Percentiles rank a stretch among this genome's conserved stretches.
Evolutionary conservation across 2,888 invertebrate genomes (phyloP).

Genomic region (Nezara viridula): DNA sequence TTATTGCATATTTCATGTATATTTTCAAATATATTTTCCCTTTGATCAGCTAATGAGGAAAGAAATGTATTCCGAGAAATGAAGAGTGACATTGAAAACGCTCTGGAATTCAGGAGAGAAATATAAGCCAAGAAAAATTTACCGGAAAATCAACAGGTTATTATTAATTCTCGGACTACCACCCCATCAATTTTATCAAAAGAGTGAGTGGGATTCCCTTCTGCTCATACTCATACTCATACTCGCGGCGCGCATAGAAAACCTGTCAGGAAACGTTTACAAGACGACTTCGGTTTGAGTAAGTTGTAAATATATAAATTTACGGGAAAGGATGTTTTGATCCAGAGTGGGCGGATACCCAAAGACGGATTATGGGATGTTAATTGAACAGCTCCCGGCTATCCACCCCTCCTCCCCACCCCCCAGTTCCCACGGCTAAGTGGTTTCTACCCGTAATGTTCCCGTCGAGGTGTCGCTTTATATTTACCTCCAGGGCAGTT

Average conservation of each 20-base stretch:
- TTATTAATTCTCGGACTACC: not conserved
- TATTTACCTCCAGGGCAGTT: not conserved
- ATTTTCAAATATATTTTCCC: too few relatives aligned
- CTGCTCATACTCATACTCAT: too few relatives aligned
- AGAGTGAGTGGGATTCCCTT: too few relatives aligned
- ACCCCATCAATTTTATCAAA: not conserved
- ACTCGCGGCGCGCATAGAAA: not conserved
- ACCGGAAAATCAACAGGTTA: not conserved
- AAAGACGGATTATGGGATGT: conserved; percentile 10
- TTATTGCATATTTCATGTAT: too few relatives aligned
- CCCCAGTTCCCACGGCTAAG: conserved; percentile 23
- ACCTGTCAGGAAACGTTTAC: not conserved
- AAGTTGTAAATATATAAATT: not conserved
- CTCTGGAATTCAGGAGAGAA: not conserved
- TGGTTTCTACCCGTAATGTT: not conserved
- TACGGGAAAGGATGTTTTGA: not conserved
- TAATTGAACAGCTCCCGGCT: conserved; percentile 18
- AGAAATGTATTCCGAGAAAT: not conserved
- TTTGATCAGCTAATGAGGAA: too few relatives aligned
- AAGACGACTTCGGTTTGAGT: not conserved
- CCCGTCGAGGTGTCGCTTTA: not conserved
- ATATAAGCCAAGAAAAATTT: not conserved
- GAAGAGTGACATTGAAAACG: not conserved
- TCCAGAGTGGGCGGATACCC: not conserved
- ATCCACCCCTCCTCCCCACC: not conserved